A percentile compares a stretch with the other conserved stretches of the same genome.
phyloP scores from a whole-genome alignment of 2,888 invertebrate genomes.

The Rhyacophila evoluta region DNA sequence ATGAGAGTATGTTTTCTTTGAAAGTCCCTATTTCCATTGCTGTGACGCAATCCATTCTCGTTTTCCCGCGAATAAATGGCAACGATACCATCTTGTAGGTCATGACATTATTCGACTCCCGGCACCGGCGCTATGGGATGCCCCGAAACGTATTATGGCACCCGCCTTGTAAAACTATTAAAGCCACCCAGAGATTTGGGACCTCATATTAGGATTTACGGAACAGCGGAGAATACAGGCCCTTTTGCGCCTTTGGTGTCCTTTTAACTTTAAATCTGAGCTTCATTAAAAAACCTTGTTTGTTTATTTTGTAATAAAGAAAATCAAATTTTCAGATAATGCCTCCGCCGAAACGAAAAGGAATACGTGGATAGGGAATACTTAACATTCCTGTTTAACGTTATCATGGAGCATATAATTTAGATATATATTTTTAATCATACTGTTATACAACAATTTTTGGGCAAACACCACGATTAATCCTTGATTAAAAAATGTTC shows the following conservation, averaged over 20 bases:
- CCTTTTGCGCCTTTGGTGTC: slow-evolving; percentile 20
- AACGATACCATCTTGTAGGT: slow-evolving; percentile 51
- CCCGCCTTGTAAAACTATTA: slow-evolving; percentile 53
- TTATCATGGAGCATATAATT: no score
- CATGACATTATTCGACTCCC: slow-evolving; percentile 41
- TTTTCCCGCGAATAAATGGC: slow-evolving; percentile 50
- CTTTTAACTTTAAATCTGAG: background rate
- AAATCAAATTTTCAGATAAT: background rate
- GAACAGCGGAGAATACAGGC: slow-evolving; percentile 25
- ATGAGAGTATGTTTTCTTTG: slow-evolving; percentile 20
- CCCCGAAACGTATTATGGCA: slow-evolving; percentile 35
- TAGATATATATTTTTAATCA: no score
- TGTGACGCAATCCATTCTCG: slow-evolving; percentile 45
- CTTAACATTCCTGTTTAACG: no score
- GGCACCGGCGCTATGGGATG: slow-evolving; percentile 29
- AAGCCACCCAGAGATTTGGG: slow-evolving; percentile 42
- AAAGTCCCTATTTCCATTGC: slow-evolving; percentile 23
- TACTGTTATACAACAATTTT: no score
- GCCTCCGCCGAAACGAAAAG: background rate
- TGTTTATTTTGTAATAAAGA: background rate
- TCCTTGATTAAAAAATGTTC: no score
- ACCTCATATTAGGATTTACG: slow-evolving; percentile 51
- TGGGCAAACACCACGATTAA: no score
- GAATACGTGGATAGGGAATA: no score
- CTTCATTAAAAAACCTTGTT: slow-evolving; percentile 11